phyloP scores from a whole-genome alignment of 2,888 invertebrate genomes.

The Archips xylosteana region DNA sequence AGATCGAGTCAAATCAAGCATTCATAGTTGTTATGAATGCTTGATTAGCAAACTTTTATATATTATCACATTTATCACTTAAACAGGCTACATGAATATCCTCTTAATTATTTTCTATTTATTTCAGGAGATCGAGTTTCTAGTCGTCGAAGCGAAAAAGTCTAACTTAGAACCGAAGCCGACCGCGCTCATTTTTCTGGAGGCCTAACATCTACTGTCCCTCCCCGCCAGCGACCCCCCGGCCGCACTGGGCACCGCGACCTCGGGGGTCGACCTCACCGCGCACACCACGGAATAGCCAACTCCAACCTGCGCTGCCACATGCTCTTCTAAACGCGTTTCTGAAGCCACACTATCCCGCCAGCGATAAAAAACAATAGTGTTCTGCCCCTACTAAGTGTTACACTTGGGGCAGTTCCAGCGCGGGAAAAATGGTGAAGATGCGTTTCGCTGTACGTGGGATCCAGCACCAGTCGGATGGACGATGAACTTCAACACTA shows the following conservation, averaged over 20 bases:
- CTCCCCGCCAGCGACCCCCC: constrained; percentile 93
- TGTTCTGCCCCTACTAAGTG: not conserved
- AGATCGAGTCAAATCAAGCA: no score
- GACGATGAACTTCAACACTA: constrained; percentile 57
- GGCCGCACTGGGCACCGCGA: constrained; percentile 88
- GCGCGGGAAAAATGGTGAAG: constrained; percentile 37
- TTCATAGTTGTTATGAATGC: no score
- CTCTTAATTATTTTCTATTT: not conserved
- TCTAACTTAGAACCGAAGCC: constrained; percentile 96
- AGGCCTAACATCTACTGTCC: constrained; percentile 96
- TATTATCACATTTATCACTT: no score
- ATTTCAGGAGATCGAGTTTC: constrained; percentile 94
- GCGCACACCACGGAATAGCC: constrained; percentile 85
- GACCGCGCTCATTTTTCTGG: constrained; percentile 95
- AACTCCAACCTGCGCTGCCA: constrained; percentile 86
- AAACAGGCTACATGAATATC: no score
- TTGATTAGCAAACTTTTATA: no score
- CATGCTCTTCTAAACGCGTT: constrained; percentile 81
- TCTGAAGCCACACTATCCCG: constrained; percentile 41
- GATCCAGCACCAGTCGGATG: constrained; percentile 49
- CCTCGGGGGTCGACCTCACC: constrained; percentile 87
- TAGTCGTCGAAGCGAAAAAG: constrained; percentile 96
- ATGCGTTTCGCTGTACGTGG: constrained; percentile 64
- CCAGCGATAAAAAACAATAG: constrained; percentile 24
- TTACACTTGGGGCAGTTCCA: constrained; percentile 30